Base-by-base conservation (phyloP, 2,797 vertebrate species). In the Vipera latastei region DNA sequence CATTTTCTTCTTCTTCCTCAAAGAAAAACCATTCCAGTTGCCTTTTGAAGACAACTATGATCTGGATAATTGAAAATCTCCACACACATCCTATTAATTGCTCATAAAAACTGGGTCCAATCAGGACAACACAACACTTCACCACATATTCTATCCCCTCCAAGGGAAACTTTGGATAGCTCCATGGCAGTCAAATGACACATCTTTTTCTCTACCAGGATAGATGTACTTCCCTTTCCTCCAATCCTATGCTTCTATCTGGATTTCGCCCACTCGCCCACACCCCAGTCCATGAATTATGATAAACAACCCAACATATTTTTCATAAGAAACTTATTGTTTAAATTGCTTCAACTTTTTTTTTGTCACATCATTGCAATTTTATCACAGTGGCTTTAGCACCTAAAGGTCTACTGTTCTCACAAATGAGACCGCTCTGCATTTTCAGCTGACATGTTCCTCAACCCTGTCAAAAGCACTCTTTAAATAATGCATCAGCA, bases 401-500 rank as follows among this genome's bases (percentile, higher is more conserved):
- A 94, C 91, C 93, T 1, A 0, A 90, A 96, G 93, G 89, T 93
- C 95, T 96, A 93, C 95, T 89, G 44, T 95, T 96, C 93, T 93
- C 94, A 90, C 95, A 97, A 97, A 96, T 96, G 95, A 95, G 94
- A 96, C 96, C 96, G 91, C 95, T 96, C 95, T 96, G 96, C 95
- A 96, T 97, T 96, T 97, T 93, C 97, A 97, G 91, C 93, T 96
- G 95, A 95, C 95, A 93, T 96, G 94, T 95, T 96, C 91, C 94
- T 95, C 95, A 94, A 96, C 95, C 93, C 56, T 96, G 96, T 97
- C 97, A 97, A 96, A 95, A 94, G 89, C 96, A 94, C 91, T 96
- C 95, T 97, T 97, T 97, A 96, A 96, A 97, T 97, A 97, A 97
- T 97, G 96, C 95, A 96, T 97, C 93, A 96, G 93, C 96, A 96